A percentile compares a stretch with the other conserved stretches of the same genome.
Conservation (phyloP, 2,113 vertebrate genomes). For the Papio anubis region DNA sequence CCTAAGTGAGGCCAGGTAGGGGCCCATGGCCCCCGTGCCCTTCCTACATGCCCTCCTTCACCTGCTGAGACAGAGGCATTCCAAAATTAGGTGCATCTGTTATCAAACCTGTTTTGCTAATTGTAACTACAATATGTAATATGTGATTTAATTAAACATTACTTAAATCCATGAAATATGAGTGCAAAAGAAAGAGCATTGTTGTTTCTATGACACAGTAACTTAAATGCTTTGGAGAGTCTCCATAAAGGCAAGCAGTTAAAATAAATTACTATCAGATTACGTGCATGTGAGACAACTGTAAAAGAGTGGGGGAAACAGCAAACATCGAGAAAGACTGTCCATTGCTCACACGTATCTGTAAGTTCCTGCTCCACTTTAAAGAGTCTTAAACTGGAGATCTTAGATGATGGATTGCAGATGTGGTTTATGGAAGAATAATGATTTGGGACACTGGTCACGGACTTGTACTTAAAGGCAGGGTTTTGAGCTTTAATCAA, state of each 20-base stretch:
- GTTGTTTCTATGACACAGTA: background rate
- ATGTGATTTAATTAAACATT: background rate
- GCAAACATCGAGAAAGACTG: background rate
- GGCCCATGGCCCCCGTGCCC: rapidly evolving
- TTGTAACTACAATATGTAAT: background rate
- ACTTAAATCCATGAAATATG: background rate
- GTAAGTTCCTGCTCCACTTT: background rate
- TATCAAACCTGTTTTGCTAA: background rate
- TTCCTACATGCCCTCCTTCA: background rate
- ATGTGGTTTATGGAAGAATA: background rate
- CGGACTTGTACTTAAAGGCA: background rate
- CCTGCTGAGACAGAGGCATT: background rate
- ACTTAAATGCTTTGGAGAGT: background rate
- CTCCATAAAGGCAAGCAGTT: background rate
- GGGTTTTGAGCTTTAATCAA: background rate
- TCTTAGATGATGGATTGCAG: background rate
- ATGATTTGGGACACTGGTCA: background rate
- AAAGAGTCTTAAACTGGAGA: background rate
- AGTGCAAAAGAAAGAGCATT: background rate
- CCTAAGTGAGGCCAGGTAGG: background rate
- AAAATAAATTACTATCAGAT: background rate
- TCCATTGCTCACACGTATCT: background rate
- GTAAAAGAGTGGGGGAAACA: background rate
- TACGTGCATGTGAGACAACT: background rate
- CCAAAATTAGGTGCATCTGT: background rate